phyloP scores from a whole-genome alignment of 2,113 vertebrate species.

The Conger conger region DNA sequence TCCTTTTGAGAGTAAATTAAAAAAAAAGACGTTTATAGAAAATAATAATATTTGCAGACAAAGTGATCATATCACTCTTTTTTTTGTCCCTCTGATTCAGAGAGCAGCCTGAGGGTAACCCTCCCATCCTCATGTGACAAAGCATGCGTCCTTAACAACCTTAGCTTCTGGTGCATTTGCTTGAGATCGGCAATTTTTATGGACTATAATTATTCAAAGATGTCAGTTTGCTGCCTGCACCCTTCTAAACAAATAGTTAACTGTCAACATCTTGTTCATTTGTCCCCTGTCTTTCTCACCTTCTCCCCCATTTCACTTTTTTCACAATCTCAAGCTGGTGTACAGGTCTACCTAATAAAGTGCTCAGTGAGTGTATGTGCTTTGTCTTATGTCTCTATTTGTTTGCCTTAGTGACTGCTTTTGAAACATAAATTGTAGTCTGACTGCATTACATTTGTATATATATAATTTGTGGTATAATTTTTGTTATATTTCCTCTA shows the following conservation, averaged over 20 bases:
- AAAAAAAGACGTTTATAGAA: background rate
- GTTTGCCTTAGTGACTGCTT: no score
- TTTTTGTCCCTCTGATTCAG: background rate
- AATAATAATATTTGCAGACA: background rate
- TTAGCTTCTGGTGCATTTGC: background rate
- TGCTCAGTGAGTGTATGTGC: no score
- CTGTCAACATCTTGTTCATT: background rate
- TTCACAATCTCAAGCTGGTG: background rate
- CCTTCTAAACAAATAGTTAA: background rate
- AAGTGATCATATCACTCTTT: background rate
- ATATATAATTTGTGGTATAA: no score
- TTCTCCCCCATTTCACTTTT: background rate
- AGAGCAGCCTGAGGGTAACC: slow-evolving; percentile 4
- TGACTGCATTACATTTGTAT: no score
- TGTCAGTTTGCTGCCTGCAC: background rate
- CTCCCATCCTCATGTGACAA: background rate
- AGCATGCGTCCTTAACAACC: background rate
- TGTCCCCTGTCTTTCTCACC: background rate
- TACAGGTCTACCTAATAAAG: no score
- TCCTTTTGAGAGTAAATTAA: background rate
- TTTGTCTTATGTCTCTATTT: no score
- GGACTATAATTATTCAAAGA: background rate
- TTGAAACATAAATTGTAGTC: no score
- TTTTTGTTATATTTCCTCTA: no score
- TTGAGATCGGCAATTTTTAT: background rate